phyloP scores from a whole-genome alignment of 2,888 invertebrate species.

The Napeogenes inachia region DNA sequence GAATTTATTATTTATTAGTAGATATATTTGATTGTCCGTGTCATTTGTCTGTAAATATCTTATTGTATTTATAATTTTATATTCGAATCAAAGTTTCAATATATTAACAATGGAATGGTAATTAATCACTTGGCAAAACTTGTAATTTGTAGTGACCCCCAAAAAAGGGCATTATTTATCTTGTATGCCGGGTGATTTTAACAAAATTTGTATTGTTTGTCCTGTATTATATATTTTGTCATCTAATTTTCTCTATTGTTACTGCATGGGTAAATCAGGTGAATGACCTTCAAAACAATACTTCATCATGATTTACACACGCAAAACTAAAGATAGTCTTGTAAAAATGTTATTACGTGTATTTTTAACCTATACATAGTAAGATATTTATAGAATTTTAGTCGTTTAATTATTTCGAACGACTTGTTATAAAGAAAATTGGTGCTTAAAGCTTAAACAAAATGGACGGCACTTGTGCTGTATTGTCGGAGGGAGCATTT shows the following conservation, averaged over 20 bases:
- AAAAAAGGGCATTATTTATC: too few species aligned
- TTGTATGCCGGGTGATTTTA: not conserved
- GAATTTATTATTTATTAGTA: constrained; percentile 68
- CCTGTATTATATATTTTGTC: constrained; percentile 22
- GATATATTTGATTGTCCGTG: constrained; percentile 50
- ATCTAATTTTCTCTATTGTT: constrained; percentile 46
- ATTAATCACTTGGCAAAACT: not conserved
- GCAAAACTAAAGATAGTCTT: constrained; percentile 71
- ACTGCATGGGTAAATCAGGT: not conserved
- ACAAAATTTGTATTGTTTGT: not conserved
- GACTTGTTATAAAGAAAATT: constrained; percentile 78
- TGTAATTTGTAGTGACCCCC: not conserved
- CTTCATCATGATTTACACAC: constrained; percentile 36
- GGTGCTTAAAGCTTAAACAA: constrained; percentile 77
- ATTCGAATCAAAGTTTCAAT: constrained; percentile 44
- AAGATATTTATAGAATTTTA: constrained; percentile 78
- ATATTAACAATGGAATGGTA: constrained; percentile 13
- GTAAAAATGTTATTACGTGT: constrained; percentile 77
- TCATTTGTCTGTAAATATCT: constrained; percentile 67
- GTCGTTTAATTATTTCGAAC: constrained; percentile 78
- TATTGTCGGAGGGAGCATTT: constrained; percentile 73
- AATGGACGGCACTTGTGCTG: constrained; percentile 63
- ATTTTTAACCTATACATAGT: constrained; percentile 78
- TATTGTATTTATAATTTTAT: constrained; percentile 58
- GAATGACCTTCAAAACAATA: not conserved